Evolutionary conservation across 2,797 vertebrate species (phyloP).

Genomic region (Tenualosa thibaudeaui): DNA sequence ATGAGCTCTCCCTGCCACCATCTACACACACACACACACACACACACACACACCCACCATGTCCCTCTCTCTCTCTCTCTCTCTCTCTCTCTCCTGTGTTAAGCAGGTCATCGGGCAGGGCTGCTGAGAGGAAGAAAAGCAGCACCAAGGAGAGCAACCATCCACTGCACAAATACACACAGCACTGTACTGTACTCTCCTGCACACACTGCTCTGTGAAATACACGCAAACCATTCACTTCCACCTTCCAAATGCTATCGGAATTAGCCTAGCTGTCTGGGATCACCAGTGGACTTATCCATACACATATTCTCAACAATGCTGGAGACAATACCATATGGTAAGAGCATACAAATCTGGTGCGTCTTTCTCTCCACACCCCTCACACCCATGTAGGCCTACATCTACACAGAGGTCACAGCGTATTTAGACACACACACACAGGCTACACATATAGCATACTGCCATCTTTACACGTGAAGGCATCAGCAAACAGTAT

Average conservation of each 20-base stretch:
- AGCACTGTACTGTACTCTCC: neutral
- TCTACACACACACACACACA: slow-evolving; percentile 33
- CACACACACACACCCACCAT: slow-evolving; percentile 33
- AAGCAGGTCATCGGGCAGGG: slow-evolving; percentile 51
- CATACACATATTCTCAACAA: neutral
- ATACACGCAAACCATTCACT: neutral
- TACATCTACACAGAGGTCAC: neutral
- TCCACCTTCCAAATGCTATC: neutral
- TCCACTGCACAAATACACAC: slow-evolving; percentile 35
- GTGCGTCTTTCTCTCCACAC: neutral
- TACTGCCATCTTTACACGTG: neutral
- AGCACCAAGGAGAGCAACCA: slow-evolving; percentile 44
- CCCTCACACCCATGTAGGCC: neutral
- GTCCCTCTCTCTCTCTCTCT: slow-evolving; percentile 27
- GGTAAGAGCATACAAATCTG: neutral
- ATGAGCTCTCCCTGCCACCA: too few relatives aligned
- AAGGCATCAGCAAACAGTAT: neutral
- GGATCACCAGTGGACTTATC: neutral
- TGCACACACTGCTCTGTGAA: neutral
- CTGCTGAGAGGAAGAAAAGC: slow-evolving; percentile 44
- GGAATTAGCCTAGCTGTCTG: neutral
- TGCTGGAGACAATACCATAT: neutral
- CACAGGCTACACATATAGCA: neutral
- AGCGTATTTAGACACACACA: neutral
- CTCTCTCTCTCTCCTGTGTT: slow-evolving; percentile 42